Evolutionary conservation across 1,140 invertebrate genomes (phyloP), one percentile per base, ranked within the genome.

Genomic region (Zaprionus africanus): DNA sequence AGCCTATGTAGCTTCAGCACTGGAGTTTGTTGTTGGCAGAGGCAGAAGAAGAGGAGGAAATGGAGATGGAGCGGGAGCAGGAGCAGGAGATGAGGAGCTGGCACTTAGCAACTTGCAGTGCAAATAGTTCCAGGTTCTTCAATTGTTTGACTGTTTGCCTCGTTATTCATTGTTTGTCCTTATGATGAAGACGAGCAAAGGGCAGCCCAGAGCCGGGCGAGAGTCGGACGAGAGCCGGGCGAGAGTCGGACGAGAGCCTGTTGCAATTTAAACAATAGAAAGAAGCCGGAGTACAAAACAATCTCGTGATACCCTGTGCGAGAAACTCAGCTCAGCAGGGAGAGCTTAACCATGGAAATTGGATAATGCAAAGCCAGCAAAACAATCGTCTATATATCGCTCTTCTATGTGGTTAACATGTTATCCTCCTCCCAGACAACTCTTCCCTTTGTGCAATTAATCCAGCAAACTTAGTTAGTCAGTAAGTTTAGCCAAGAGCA

Each of bases 201-300:
- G 34, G 36, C 46, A 26, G 38, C 12, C 38, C 49, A 22, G 7
- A n/a, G 17, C 49, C 34, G 17, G 61, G n/a, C 46, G n/a, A n/a
- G n/a, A n/a, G n/a, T n/a, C n/a, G n/a, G n/a, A 54, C 38, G 38
- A 49, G 9, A 4, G 17, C 2, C n/a, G 11, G 19, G 46, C 1
- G 22, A 22, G n/a, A 28, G 26, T 1, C 26, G 26, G 3, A 46
- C n/a, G n/a, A n/a, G 51, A 51, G 61, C 58, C 63, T 73, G 66
- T 57, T 72, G 60, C 81, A 88, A 78, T 80, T 83, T 78, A 73
- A 83, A 86, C 84, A 86, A 88, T 78, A 75, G 77, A 74, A 72
- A 72, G 78, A 80, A 86, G 80, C 80, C 66, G 77, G 68, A 74
- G 64, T 65, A 68, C 76, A 87, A 77, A 87, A 81, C 80, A 81